These are phyloP conservation scores for Rhabditophanes sp. DNA, from an alignment of 2,888 invertebrate genomes.

Conservation along the genomic window DNA sequence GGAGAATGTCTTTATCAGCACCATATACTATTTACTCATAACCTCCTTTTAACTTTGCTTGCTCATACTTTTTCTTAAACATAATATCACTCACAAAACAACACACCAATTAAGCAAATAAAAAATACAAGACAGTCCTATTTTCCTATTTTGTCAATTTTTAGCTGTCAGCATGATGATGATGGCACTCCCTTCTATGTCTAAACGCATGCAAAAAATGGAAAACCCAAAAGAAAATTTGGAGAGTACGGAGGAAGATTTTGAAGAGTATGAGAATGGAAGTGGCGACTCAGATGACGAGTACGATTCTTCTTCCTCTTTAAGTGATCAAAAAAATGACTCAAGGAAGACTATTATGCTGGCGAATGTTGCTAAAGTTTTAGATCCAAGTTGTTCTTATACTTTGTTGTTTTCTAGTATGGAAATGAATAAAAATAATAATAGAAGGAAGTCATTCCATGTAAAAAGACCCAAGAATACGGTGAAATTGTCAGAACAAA, in stretches of 20 bases:
- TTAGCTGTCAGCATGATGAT: slow-evolving; percentile 43
- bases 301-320: not conserved
- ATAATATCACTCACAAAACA: slow-evolving; percentile 3
- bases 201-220: slow-evolving; percentile 31
- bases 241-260: slow-evolving; percentile 4
- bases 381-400: too few species aligned
- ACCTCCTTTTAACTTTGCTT: slow-evolving; percentile 3
- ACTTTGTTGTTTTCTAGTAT: too few species aligned
- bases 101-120: not conserved
- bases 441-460: too few species aligned
- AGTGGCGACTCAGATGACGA: slow-evolving; percentile 3
- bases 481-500: too few species aligned
- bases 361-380: too few species aligned
- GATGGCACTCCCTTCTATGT: slow-evolving; percentile 40
- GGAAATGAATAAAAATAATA: too few species aligned
- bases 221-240: slow-evolving; percentile 27
- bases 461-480: too few species aligned
- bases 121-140: too few species aligned
- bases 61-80: slow-evolving; percentile 1
- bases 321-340: not conserved
- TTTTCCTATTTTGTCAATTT: too few species aligned
- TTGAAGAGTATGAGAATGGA: slow-evolving; percentile 6
- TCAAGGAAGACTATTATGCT: not conserved
- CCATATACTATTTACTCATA: slow-evolving; percentile 1
- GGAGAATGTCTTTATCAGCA: slow-evolving; percentile 6